Evolutionary conservation across 1,140 invertebrate genomes (phyloP).

Genomic region (Ooceraea biroi): DNA sequence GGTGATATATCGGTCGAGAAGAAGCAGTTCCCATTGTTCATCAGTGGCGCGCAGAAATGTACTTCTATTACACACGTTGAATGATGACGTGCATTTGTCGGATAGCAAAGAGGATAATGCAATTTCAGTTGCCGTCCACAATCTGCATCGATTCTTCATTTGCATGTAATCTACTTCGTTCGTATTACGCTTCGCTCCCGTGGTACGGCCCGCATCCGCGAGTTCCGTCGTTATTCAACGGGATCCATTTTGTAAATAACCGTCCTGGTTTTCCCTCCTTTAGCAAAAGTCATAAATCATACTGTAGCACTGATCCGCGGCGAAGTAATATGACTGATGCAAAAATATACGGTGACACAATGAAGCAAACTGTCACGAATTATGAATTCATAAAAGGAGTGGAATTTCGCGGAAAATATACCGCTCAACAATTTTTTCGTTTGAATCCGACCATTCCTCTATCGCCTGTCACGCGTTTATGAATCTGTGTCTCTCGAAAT

Average conservation of each 20-base stretch:
- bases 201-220: not conserved
- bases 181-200: slow-evolving; percentile 43
- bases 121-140: slow-evolving; percentile 47
- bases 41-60: slow-evolving; percentile 1
- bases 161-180: slow-evolving; percentile 59
- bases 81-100: slow-evolving; percentile 54
- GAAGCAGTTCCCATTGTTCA: slow-evolving; percentile 19
- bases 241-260: slow-evolving; percentile 51
- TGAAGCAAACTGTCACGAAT: not conserved
- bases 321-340: not conserved
- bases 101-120: slow-evolving; percentile 50
- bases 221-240: slow-evolving; percentile 40
- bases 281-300: slow-evolving; percentile 30
- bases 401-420: not conserved
- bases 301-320: not conserved
- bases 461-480: not conserved
- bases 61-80: slow-evolving; percentile 45
- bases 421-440: not conserved
- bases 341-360: not conserved
- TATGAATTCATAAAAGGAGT: not conserved
- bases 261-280: not conserved
- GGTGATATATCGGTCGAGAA: slow-evolving; percentile 50
- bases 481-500: not conserved
- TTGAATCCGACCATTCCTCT: not conserved
- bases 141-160: slow-evolving; percentile 63